Evolutionary conservation across 2,888 invertebrate genomes (phyloP), one percentile per base, ranked within the genome.

Genomic region (Hypomecis punctinalis): DNA sequence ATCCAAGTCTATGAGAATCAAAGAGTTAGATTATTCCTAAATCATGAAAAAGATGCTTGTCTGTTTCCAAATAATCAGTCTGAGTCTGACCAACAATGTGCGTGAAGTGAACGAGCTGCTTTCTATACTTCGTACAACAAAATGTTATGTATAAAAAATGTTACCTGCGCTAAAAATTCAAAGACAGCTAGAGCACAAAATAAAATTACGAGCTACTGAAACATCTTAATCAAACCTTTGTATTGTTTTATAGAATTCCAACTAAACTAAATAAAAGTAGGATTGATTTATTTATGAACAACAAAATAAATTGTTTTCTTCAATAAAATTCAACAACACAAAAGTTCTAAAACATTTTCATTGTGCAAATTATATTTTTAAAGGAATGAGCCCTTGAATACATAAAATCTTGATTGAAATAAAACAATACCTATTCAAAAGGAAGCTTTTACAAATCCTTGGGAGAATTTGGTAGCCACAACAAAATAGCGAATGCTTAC

Each of bases 351-450:
- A 45, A 61, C 55, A 51, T 43, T 49, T 61, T 49, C 35, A 54
- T 11, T 43, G 46, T 42, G 36, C 10, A 48, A 36, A 53, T 61
- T 61, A 48, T 54, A 61, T 61, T 61, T 61, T 55, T 43, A 51
- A 49, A 11, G 47, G 35, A 54, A 48, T 54, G 49, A 52, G 37
- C 11, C 39, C 51, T 46, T 43, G 51, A 56, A 56, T 62, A 55
- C 55, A 43, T 56, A 47, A 45, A 63, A 52, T 53, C 52, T 57
- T 53, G 53, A 63, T 63, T 63, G 49, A 53, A 57, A 63, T 47
- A 9, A 52, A 53, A 57, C 53, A 57, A 57, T 53, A 53, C 13
- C 47, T 53, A 57, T 47, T 63, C 57, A 58, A 48, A 56, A 48
- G 10, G 46, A 52, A 42, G 46, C 39, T 56, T 56, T 56, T 13